A percentile compares a stretch with the other conserved stretches of the same genome.
Conservation (phyloP, 2,113 vertebrate genomes). For the Alethe diademata region DNA sequence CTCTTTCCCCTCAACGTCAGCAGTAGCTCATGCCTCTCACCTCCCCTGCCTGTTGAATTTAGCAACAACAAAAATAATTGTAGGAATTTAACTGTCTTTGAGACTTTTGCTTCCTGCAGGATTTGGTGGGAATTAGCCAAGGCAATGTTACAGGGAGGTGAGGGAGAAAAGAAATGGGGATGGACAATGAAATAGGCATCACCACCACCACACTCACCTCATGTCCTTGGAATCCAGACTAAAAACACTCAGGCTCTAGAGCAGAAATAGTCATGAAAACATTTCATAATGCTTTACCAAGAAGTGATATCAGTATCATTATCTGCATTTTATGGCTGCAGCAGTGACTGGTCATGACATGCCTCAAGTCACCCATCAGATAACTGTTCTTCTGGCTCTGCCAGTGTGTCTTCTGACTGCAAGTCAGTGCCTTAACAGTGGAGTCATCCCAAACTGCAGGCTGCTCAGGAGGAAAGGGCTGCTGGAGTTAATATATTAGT, state of each 20-base stretch:
- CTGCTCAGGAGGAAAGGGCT: not conserved
- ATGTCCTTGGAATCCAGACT: conserved; percentile 17
- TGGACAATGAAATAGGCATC: not conserved
- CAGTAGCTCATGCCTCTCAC: not conserved
- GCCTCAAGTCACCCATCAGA: not conserved
- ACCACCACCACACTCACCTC: not conserved
- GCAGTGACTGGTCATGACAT: not conserved
- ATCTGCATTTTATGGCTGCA: conserved; percentile 10
- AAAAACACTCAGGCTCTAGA: not conserved
- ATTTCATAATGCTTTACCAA: conserved; percentile 17
- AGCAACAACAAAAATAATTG: not conserved
- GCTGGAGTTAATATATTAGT: not conserved
- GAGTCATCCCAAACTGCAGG: not conserved
- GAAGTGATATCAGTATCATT: not conserved
- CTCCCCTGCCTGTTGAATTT: not conserved
- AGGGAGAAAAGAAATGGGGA: not conserved
- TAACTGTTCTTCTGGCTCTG: not conserved
- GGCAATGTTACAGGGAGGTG: not conserved
- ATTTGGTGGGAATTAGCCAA: not conserved
- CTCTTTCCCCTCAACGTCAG: not conserved
- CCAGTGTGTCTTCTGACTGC: not conserved
- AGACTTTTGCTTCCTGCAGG: not conserved
- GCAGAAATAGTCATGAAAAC: not conserved
- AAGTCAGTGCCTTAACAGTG: not conserved
- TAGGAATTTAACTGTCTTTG: not conserved